Conservation (phyloP, 2,888 invertebrate genomes). For the Phengaris arion region DNA sequence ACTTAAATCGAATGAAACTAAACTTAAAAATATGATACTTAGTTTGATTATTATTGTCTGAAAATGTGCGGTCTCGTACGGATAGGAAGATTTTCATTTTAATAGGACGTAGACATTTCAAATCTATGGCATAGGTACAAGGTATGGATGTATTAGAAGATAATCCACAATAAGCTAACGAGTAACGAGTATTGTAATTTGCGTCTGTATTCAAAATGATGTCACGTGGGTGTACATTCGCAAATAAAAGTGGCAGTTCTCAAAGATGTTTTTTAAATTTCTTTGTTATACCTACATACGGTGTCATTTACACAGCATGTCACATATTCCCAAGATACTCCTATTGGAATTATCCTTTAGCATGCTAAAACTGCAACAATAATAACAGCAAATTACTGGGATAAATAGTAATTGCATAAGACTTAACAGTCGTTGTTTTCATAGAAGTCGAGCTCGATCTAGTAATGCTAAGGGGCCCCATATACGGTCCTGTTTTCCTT, state of each 20-base stretch:
- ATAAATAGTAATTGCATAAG: not conserved
- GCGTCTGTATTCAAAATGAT: constrained; percentile 61
- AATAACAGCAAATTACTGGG: not conserved
- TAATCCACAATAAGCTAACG: constrained; percentile 59
- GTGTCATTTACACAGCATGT: no score
- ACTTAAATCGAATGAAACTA: not conserved
- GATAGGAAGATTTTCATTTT: no score
- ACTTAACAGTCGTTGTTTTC: no score
- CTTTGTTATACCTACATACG: no score
- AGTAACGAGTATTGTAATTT: constrained; percentile 57
- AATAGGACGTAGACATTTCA: no score
- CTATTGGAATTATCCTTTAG: constrained; percentile 19
- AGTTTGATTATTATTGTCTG: not conserved
- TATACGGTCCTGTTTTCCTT: no score
- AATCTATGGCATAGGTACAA: no score
- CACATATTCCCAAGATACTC: constrained; percentile 8
- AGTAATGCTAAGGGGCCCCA: no score
- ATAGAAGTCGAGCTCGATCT: no score
- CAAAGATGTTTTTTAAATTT: not conserved
- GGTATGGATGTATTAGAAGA: constrained; percentile 55
- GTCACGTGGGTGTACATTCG: constrained; percentile 54
- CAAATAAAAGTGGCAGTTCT: constrained; percentile 41
- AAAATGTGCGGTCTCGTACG: no score
- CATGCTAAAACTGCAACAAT: not conserved
- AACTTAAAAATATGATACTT: not conserved